Evolutionary conservation across 1,140 invertebrate species (phyloP), one percentile per base, ranked within the genome.

Genomic region (Cecropterus lyciades): DNA sequence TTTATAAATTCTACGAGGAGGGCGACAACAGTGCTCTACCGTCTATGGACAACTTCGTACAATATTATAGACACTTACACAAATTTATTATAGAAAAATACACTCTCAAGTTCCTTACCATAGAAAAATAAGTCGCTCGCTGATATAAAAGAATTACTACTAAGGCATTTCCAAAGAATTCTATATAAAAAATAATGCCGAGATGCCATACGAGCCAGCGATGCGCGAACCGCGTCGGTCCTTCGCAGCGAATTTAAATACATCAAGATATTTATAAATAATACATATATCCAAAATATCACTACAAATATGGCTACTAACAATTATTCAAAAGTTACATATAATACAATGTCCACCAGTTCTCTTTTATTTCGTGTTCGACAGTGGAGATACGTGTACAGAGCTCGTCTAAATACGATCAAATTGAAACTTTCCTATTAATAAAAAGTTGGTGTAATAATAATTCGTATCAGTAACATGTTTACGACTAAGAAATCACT

Each of bases 121-220:
- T 81, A 82, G 57, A 83, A 81, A 79, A 83, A 81, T 76, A 81
- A 83, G 62, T 77, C 30, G 66, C 67, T 65, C 20, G 64, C 64
- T 52, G 52, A 42, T 55, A 55, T 42, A 55, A 55, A 55, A 55
- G 10, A 55, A 55, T 55, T 4, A 24, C 45, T 63, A 37, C 14
- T 63, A 63, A 63, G 46, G 59, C 59, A 51, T 49, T 37, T 48
- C 46, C 33, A 20, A 51, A 51, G 10, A 63, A 51, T 49, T 15
- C 52, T 42, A 55, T 55, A 42, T 46, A 42, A 55, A 40, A 53
- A 55, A 42, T 13, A 55, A 55, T 42, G 33, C 52, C 52, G 40
- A 42, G 37, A 42, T 55, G 4, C 20, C 20, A 7, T 14, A 17
- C 9, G 6, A 13, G 7, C 15, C 52, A 16, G 8, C 30, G 27